Evolutionary conservation across 2,888 invertebrate species (phyloP), one percentile per base, ranked within the genome.

Genomic region (Oscheius sp.): DNA sequence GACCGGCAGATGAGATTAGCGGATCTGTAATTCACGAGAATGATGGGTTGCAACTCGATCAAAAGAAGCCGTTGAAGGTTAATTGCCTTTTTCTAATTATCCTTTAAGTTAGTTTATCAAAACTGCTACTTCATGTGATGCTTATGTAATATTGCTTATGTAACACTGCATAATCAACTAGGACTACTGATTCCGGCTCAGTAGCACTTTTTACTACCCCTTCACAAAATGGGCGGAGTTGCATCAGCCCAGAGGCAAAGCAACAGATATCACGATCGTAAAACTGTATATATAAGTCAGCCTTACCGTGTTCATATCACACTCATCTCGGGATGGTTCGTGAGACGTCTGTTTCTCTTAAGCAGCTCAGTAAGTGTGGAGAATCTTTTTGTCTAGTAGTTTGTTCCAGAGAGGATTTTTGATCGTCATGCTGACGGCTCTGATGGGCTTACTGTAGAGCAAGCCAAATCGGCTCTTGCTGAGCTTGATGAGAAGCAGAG

Each of bases 321-420:
- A 20, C 17, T 28, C 49, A n/a, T 8, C 28, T 30, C 20, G 63
- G 14, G 41, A 64, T 64, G 63, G 51, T 38, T 49, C 33, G 41
- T 51, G 49, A 64, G 24, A 41, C 51, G 30, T 38, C 63, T 32
- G 36, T 50, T 33, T 64, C 63, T 30, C 49, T 64, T 28, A 50
- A 49, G 26, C 49, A 64, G 30, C 33, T 64, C 32, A 64, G 63
- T 64, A 17, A 33, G 63, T 50, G 3, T 49, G 32, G 5, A 12
- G 8, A 26, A 30, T 4, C 22, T 26, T n/a, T 24, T 30, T 14
- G 2, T 30, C 28, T 17, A 32, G 28, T 41, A 41, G 24, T 9
- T 5, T 44, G 22, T 24, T 65, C 14, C 44, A 65, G 65, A 65
- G 54, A 65, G 56, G 32, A 20, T 65, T 12, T 65, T 65, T 32